Percentiles rank a stretch among this genome's conserved stretches.
Conservation (phyloP, 1,140 invertebrate genomes). For the Periplaneta americana region DNA sequence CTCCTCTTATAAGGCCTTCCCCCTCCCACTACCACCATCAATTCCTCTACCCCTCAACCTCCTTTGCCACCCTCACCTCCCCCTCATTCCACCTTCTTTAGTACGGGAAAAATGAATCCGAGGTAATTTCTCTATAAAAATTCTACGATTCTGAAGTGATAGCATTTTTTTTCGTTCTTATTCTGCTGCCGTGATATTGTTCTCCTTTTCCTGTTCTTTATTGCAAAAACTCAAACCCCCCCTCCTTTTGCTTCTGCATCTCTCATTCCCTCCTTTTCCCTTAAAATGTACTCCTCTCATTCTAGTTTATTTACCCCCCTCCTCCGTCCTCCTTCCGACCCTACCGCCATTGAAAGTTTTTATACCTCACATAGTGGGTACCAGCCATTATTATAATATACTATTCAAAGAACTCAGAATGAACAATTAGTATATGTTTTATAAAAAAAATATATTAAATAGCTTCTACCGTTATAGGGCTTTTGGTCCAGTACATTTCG, state of each 20-base stretch:
- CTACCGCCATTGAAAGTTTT: background rate
- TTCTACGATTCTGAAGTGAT: slow-evolving; percentile 17
- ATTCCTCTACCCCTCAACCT: background rate
- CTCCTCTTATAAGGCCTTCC: background rate
- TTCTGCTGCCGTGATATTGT: slow-evolving; percentile 8
- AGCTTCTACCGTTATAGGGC: too few relatives aligned
- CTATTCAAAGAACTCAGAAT: background rate
- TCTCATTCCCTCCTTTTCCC: background rate
- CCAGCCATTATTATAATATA: background rate
- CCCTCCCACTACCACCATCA: background rate
- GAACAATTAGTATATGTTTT: background rate
- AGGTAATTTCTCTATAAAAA: slow-evolving; percentile 17
- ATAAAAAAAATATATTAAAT: background rate
- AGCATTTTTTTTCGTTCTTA: slow-evolving; percentile 2
- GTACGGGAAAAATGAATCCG: slow-evolving; percentile 1
- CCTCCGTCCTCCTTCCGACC: background rate
- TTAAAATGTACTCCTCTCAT: background rate
- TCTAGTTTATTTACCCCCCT: background rate
- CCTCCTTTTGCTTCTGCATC: background rate
- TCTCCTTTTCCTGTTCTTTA: slow-evolving; percentile 14
- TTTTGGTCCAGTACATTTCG: too few relatives aligned
- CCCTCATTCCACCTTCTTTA: background rate
- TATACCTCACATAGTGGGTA: background rate
- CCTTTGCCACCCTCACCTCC: too few relatives aligned
- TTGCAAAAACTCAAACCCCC: background rate